Evolutionary conservation across 2,888 invertebrate species (phyloP), one percentile per base, ranked within the genome.

Genomic region (Synergus laeviventris): DNA sequence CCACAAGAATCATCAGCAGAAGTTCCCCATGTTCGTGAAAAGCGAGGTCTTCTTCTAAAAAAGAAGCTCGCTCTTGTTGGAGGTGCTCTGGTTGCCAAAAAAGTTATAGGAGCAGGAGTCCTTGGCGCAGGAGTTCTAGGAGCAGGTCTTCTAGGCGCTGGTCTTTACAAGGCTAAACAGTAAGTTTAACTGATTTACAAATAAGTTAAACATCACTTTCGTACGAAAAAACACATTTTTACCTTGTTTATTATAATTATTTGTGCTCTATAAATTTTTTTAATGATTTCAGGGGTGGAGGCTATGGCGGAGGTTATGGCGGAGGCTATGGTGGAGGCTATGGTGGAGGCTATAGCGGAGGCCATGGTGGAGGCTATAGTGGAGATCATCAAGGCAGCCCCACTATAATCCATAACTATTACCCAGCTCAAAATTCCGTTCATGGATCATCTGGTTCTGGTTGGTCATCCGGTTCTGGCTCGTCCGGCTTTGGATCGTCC

Each of bases 331-430:
- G 74, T 11, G n/a, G 66, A 56, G 77, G 74, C 39, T 77, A 77
- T 59, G 78, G 76, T 9, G 90, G 91, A 70, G 90, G 90, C 82
- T 88, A 89, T 66, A 91, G 89, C n/a, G 90, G 88, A 14, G 91
- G 91, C 0, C 2, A 38, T 61, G 89, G 88, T 1, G 91, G 91
- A 1, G 4, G 39, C 18, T 91, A 91, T 21, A 82, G 87, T 4
- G 88, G 88, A 42, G 49, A 21, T 11, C 31, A 56, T 21, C 18
- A 14, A 24, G 21, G 73, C 36, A 1, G 11, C 12, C 42, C 60
- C 21, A 24, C 39, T 3, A 18, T 49, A 14, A 31, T 77, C 49
- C 11, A 36, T 4, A 21, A 62, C 54, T 42, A 14, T 39, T 62
- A 45, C 59, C 42, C 39, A 59, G 54, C 42, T 62, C 59, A 60